These are phyloP conservation scores for Cossypha heuglini DNA, from an alignment of 2,797 vertebrate genomes.

Conservation along the genomic window DNA sequence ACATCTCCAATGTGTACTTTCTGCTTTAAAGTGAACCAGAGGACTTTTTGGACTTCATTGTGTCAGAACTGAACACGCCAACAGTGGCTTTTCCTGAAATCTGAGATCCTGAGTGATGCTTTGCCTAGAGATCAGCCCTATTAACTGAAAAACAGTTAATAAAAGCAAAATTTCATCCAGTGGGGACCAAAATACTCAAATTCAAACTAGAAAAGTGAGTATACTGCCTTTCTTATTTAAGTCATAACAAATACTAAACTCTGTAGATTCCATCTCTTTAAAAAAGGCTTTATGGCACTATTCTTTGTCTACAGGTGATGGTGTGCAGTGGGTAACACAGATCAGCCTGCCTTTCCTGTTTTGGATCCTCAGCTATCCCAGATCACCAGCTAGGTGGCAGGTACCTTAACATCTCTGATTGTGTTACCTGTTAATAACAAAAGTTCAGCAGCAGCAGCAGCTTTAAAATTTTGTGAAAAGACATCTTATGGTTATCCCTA, in stretches of 20 bases:
- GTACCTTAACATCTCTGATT: background rate
- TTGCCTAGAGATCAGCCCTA: background rate
- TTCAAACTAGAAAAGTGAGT: background rate
- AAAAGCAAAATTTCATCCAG: background rate
- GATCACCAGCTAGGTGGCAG: background rate
- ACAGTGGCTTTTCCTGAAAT: background rate
- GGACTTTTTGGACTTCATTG: background rate
- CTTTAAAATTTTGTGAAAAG: background rate
- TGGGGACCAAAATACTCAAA: background rate
- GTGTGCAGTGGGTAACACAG: background rate
- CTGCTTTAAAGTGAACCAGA: background rate
- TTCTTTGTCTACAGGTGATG: background rate
- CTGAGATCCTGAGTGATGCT: accelerated
- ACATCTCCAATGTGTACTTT: background rate
- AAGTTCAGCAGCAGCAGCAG: background rate
- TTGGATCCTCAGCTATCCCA: background rate
- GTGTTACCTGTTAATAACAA: background rate
- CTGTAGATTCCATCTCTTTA: background rate
- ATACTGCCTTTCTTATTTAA: background rate
- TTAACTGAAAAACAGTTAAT: background rate
- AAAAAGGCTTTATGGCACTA: background rate
- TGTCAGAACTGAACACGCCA: background rate
- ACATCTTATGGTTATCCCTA: background rate
- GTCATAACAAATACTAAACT: background rate
- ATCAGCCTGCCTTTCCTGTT: background rate